Conservation (phyloP, 1,140 invertebrate species). For the Leptestheria dahalacensis region DNA sequence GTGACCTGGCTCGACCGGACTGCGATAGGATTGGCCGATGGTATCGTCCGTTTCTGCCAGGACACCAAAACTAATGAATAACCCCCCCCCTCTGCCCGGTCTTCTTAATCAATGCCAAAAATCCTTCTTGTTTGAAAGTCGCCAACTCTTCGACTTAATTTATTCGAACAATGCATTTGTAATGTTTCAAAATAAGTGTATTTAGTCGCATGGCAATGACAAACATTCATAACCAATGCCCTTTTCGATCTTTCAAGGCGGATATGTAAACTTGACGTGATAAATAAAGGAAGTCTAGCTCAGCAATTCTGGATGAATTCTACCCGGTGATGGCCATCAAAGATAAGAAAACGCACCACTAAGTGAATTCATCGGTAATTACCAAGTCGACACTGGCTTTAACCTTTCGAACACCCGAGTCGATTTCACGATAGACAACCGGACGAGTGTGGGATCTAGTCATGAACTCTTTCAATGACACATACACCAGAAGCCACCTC, state of each 20-base stretch:
- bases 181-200: background rate
- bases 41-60: slow-evolving; percentile 1
- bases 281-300: background rate
- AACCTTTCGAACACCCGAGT: background rate
- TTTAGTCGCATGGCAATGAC: no score
- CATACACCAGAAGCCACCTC: slow-evolving; percentile 16
- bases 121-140: no score
- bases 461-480: slow-evolving; percentile 11
- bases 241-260: no score
- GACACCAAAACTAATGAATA: background rate
- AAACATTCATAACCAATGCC: no score
- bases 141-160: slow-evolving; percentile 1
- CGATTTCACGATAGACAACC: slow-evolving; percentile 10
- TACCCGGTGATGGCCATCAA: slow-evolving; percentile 18
- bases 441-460: slow-evolving; percentile 19
- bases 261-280: no score
- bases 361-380: slow-evolving; percentile 15
- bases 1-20: slow-evolving; percentile 52
- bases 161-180: background rate
- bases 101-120: background rate
- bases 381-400: slow-evolving; percentile 1
- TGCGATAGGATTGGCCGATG: slow-evolving; percentile 14
- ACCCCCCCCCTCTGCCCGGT: no score
- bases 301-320: slow-evolving; percentile 19
- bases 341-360: slow-evolving; percentile 1